phyloP scores from a whole-genome alignment of 2,113 vertebrate genomes.

The Calyptomena viridis region DNA sequence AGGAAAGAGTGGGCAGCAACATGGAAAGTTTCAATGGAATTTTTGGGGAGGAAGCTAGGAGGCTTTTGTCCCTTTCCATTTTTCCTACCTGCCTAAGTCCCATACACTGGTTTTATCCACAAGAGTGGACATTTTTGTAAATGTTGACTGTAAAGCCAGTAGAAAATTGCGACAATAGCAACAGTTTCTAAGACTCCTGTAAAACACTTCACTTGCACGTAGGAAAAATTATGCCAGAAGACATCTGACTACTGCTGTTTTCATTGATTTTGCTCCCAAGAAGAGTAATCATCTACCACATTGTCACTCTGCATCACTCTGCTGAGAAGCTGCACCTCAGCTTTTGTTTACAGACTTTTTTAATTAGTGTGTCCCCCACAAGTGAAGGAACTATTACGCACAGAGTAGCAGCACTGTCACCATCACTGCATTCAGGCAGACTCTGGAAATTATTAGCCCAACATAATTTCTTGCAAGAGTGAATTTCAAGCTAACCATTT shows the following conservation, averaged over 20 bases:
- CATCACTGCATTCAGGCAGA: background rate
- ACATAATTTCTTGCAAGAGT: background rate
- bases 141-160: background rate
- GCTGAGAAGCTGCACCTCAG: slow-evolving; percentile 5
- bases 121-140: background rate
- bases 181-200: background rate
- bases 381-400: background rate
- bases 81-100: background rate
- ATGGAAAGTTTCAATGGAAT: background rate
- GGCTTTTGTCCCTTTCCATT: background rate
- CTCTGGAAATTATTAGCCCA: background rate
- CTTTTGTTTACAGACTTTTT: slow-evolving; percentile 30
- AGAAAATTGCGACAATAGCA: background rate
- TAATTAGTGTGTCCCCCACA: background rate
- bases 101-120: background rate
- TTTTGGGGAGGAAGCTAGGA: background rate
- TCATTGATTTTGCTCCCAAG: slow-evolving; percentile 11
- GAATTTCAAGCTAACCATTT: background rate
- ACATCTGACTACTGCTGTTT: slow-evolving; percentile 1
- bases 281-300: slow-evolving; percentile 1
- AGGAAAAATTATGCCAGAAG: background rate
- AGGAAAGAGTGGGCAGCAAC: background rate
- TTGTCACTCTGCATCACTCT: background rate
- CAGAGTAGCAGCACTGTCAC: background rate
- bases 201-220: background rate